Evolutionary conservation across 2,113 vertebrate genomes (phyloP).

Genomic region (Fukomys damarensis): DNA sequence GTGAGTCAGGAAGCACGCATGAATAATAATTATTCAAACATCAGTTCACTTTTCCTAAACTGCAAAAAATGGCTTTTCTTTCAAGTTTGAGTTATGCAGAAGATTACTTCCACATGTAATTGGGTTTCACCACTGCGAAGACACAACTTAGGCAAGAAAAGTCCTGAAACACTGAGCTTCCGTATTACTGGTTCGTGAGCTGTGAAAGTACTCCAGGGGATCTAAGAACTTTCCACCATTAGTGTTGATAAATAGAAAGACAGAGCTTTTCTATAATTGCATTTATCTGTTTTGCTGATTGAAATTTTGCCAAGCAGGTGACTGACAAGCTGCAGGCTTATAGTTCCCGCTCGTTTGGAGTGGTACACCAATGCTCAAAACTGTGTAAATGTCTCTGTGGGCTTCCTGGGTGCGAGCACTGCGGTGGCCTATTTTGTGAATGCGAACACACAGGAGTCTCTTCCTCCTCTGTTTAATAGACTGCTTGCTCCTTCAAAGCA

Average conservation of each 20-base stretch:
- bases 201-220: background rate
- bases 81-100: background rate
- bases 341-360: background rate
- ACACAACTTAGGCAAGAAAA: background rate
- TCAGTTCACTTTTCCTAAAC: background rate
- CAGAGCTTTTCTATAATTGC: background rate
- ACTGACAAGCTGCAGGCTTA: fast-evolving
- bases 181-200: background rate
- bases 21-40: background rate
- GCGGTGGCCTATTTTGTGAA: fast-evolving
- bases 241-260: background rate
- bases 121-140: background rate
- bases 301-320: no score
- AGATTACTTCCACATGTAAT: background rate
- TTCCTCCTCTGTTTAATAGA: background rate
- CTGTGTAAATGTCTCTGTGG: fast-evolving
- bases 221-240: no score
- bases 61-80: background rate
- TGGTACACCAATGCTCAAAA: background rate
- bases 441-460: fast-evolving
- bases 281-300: background rate
- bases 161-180: background rate
- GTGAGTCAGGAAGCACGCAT: background rate
- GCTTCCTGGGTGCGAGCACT: fast-evolving
- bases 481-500: background rate